Evolutionary conservation across 2,888 invertebrate genomes (phyloP), one percentile per base, ranked within the genome.

Genomic region (Caenorhabditis parvicauda): DNA sequence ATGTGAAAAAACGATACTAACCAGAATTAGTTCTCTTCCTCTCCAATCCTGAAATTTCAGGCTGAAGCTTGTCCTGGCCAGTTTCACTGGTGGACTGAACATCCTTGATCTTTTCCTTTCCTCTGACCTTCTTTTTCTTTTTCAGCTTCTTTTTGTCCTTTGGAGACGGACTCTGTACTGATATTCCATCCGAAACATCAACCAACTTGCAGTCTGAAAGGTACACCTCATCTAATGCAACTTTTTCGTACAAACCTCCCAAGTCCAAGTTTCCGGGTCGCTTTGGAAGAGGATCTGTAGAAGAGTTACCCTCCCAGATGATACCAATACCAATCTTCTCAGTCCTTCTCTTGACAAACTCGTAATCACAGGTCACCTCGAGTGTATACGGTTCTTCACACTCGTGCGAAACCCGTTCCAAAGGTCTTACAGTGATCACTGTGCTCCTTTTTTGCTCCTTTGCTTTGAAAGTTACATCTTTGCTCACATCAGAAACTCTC

Each of bases 291-390:
- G 42, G 50, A 37, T 50, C 50, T 5, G 47, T 21, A 17, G 38
- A 19, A 1, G 41, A 37, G 12, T 52, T 44, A 7, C 55, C 28
- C 38, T 67, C 70, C 49, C 59, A 72, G 27, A 72, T 63, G 14
- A 72, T 61, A 17, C 71, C 71, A 9, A 72, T 64, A 1, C 69
- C 69, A 22, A 72, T 69, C 42, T 66, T 66, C 29, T 61, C 69
- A 3, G 66, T 66, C 28, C 69, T 25, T 25, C 61, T 61, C 28
- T 69, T 69, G n/a, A 54, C 54, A 21, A 69, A 64, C 0, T 17
- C 48, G 55, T 60, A 44, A 21, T 54, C 27, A 29, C 60, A 61
- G 17, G 38, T 44, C 0, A 60, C 59, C 44, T 61, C 64, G 4
- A 60, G n/a, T 19, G 56, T 54, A 21, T 50, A 60, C 0, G 64